Base-by-base conservation (phyloP, 2,113 vertebrate genomes). In the Chamaea fasciata region DNA sequence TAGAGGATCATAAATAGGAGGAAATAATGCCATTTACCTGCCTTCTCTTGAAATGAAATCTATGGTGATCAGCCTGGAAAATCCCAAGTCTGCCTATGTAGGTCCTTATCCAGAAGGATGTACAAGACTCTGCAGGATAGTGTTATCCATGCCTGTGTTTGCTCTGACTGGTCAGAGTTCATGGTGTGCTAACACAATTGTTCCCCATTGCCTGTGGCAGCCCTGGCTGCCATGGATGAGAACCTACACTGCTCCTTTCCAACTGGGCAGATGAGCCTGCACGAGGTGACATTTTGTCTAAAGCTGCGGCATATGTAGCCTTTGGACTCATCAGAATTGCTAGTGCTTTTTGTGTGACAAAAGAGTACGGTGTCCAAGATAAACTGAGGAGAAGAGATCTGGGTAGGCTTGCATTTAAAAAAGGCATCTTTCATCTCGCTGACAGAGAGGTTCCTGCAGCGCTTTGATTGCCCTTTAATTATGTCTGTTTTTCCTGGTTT, bases 381-480 rank as follows among this genome's bases (percentile, higher is more conserved):
- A 95, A 96, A 95, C 90, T 0, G 2, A 77, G 70, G 56, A 91
- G 75, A 90, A 50, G 90, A 94, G 83, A 83, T 92, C 41, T 89
- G 88, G 73, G 57, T 71, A 65, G 56, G 83, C 69, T 76, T 94
- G 92, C 86, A 90, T 92, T 90, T 94, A 20, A 64, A 86, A 92
- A 83, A 94, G 86, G 46, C 73, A 90, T 92, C 96, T 96, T 96
- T 96, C 94, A 95, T 93, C 94, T 96, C 5, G 8, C 83, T 96
- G 95, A 90, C 95, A 92, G 90, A 5, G 10, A 97, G 83, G 94
- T 93, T 96, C 95, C 95, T 94, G 85, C 76, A 96, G 92, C 0
- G 1, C 92, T 96, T 78, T 92, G 95, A 78, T 93, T 96, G 93
- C 90, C 80, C 94, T 97, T 94, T 95, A 95, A 97, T 97, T 96